Evolutionary conservation across 37 sponge, comb jelly and placozoan genomes (phyloP).

Genomic region (Mnemiopsis leidyi): DNA sequence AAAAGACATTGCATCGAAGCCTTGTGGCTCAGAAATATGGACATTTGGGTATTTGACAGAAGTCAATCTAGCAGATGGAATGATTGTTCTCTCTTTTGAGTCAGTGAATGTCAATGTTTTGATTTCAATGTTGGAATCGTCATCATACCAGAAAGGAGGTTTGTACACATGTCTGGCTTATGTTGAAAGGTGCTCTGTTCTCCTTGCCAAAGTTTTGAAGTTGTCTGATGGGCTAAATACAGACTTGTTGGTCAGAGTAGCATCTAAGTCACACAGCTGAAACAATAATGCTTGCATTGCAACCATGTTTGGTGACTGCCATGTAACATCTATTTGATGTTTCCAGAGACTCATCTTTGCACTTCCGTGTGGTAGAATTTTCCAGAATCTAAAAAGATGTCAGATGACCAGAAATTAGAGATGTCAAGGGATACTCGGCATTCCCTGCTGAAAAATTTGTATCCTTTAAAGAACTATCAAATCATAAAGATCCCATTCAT

Average conservation of each 20-base stretch:
- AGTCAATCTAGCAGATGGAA: not conserved
- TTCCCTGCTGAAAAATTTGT: too few species aligned
- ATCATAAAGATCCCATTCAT: too few species aligned
- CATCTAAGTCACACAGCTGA: too few species aligned
- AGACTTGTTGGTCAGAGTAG: not conserved
- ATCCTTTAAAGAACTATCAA: too few species aligned
- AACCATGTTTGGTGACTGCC: too few species aligned
- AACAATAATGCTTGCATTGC: too few species aligned
- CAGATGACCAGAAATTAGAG: too few species aligned
- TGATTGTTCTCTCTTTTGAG: not conserved
- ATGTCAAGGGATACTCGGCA: too few species aligned
- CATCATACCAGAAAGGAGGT: not conserved
- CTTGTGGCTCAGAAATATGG: not conserved
- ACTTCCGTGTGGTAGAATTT: too few species aligned
- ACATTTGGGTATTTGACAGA: not conserved
- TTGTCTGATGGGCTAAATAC: not conserved
- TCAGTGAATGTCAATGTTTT: not conserved
- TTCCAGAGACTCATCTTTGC: too few species aligned
- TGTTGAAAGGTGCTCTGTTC: not conserved
- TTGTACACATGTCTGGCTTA: not conserved
- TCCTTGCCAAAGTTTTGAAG: not conserved
- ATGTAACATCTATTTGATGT: too few species aligned
- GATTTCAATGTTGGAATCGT: not conserved
- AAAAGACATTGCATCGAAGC: not conserved
- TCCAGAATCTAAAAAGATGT: too few species aligned